These are phyloP conservation scores for Chelidonichthys spinosus DNA, from an alignment of 2,797 vertebrate genomes.

Conservation along the genomic window DNA sequence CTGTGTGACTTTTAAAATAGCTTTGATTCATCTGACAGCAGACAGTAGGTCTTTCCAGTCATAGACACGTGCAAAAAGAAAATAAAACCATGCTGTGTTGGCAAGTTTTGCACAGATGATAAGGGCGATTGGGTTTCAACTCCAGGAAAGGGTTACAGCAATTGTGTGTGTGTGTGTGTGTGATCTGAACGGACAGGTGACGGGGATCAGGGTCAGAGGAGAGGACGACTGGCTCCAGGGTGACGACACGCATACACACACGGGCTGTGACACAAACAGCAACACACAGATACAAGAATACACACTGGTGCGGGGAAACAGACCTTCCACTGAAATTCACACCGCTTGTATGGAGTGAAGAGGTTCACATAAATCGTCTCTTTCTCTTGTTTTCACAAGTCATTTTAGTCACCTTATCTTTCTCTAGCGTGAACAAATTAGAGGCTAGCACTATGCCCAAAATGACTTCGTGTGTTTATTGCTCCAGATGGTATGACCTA, in stretches of 20 bases:
- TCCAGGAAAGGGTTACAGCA: constrained; percentile 69
- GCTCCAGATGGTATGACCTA: constrained; percentile 70
- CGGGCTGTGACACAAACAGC: constrained; percentile 34
- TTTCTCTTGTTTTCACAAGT: constrained; percentile 18
- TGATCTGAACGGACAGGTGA: constrained; percentile 84
- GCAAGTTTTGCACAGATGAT: constrained; percentile 70
- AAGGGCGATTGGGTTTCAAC: constrained; percentile 70
- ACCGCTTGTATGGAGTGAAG: constrained; percentile 29
- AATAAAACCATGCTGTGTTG: constrained; percentile 69
- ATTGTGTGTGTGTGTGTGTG: constrained; percentile 56
- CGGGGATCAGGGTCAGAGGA: constrained; percentile 76
- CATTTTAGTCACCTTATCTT: constrained; percentile 39
- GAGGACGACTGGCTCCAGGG: constrained; percentile 74
- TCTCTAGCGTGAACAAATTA: constrained; percentile 26
- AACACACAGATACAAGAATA: constrained; percentile 27
- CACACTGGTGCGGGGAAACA: constrained; percentile 14
- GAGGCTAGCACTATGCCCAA: neutral
- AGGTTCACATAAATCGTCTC: constrained; percentile 12
- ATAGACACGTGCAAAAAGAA: constrained; percentile 48
- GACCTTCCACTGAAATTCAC: constrained; percentile 44
- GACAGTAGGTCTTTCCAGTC: constrained; percentile 42
- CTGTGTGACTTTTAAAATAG: constrained; percentile 18
- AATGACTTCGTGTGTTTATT: constrained; percentile 49
- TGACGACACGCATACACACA: constrained; percentile 57
- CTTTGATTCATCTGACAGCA: constrained; percentile 40